Evolutionary conservation across 2,797 vertebrate species (phyloP).

Genomic region (Antennarius maculatus): DNA sequence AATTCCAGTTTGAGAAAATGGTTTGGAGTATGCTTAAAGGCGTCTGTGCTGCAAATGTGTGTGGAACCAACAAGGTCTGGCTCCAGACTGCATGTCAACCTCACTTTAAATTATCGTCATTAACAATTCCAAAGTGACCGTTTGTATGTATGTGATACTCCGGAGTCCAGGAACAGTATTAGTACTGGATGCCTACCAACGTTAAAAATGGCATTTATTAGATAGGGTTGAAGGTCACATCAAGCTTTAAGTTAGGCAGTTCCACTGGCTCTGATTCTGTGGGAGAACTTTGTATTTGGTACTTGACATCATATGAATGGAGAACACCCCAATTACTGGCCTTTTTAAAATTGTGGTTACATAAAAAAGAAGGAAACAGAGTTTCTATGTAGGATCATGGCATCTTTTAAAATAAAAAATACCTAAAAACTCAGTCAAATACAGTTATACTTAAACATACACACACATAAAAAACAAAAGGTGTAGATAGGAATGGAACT

Average conservation of each 20-base stretch:
- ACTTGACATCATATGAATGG: conserved; percentile 52
- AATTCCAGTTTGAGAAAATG: conserved; percentile 75
- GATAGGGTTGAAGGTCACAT: conserved; percentile 58
- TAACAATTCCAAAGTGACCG: conserved; percentile 76
- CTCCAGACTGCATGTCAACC: conserved; percentile 66
- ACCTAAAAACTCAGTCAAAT: background rate
- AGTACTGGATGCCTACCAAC: conserved; percentile 56
- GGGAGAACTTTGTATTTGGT: conserved; percentile 52
- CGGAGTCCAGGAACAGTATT: conserved; percentile 50
- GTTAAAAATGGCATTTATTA: conserved; percentile 70
- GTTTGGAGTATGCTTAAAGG: conserved; percentile 73
- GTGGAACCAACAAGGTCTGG: conserved; percentile 76
- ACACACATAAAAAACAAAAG: background rate
- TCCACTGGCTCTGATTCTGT: conserved; percentile 46
- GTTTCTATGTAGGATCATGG: background rate
- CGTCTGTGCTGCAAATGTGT: conserved; percentile 60
- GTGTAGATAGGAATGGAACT: background rate
- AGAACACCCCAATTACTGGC: conserved; percentile 27
- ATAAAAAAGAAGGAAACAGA: background rate
- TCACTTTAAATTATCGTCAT: conserved; percentile 81
- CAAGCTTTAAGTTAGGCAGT: conserved; percentile 26
- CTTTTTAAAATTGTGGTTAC: conserved; percentile 12
- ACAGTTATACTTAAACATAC: background rate
- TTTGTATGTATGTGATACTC: conserved; percentile 72
- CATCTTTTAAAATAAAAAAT: background rate